A percentile compares a stretch with the other conserved stretches of the same genome.
Evolutionary conservation across 2,797 vertebrate species (phyloP).

Genomic region (Myripristis murdjan): DNA sequence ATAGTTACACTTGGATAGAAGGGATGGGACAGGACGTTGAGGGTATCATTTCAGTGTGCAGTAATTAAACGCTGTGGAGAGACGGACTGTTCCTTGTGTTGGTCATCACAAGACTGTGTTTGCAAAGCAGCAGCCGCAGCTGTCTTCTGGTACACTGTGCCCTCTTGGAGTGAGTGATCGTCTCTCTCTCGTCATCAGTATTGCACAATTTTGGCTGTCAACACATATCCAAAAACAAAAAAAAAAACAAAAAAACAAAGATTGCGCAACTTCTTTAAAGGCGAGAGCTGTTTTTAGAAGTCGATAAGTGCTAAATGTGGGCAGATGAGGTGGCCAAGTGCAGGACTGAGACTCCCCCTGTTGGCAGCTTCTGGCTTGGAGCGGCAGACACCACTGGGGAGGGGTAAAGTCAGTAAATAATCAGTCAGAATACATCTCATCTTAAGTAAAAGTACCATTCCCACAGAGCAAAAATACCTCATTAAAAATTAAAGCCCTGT

Average conservation of each 20-base stretch:
- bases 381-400: too few relatives aligned
- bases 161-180: neutral
- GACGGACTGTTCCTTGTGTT: neutral
- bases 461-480: too few relatives aligned
- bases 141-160: neutral
- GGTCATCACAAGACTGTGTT: conserved; percentile 1
- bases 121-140: neutral
- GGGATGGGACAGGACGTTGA: neutral
- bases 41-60: conserved; percentile 25
- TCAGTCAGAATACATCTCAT: too few relatives aligned
- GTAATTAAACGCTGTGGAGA: conserved; percentile 8
- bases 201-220: conserved; percentile 13
- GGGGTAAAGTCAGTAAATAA: too few relatives aligned
- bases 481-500: too few relatives aligned
- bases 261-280: neutral
- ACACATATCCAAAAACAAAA: neutral
- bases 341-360: conserved; percentile 25
- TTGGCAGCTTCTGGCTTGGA: conserved; percentile 8
- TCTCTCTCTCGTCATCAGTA: conserved; percentile 3
- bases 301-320: neutral
- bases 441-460: too few relatives aligned
- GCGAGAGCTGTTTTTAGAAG: neutral
- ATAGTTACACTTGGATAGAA: too few relatives aligned
- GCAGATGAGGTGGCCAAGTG: neutral
- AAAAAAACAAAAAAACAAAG: too few relatives aligned